Conservation (phyloP, 2,888 invertebrate species). For the Cephonodes hylas region DNA sequence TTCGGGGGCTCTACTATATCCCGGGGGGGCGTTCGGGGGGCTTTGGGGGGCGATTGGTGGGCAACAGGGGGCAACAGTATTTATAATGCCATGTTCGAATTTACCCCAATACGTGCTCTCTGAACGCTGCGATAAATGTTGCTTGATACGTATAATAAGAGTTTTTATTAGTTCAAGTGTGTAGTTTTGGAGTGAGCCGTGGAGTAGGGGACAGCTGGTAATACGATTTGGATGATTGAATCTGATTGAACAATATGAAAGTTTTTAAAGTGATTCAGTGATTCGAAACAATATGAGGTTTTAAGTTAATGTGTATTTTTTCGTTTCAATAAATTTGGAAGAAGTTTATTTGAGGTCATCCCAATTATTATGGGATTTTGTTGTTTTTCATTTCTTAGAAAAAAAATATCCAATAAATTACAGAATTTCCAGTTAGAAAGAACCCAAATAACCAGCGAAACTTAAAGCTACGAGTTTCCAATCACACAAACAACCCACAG, state of each 20-base stretch:
- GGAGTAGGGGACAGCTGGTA: neutral
- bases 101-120: constrained; percentile 50
- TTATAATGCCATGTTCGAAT: constrained; percentile 63
- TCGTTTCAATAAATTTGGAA: too few species aligned
- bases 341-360: too few species aligned
- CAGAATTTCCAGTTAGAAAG: too few species aligned
- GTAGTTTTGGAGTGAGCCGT: neutral
- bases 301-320: too few species aligned
- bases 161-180: neutral
- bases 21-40: constrained; percentile 32
- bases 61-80: constrained; percentile 61
- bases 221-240: neutral
- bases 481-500: too few species aligned
- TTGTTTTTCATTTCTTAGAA: too few species aligned
- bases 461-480: too few species aligned
- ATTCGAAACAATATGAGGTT: too few species aligned
- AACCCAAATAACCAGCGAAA: too few species aligned
- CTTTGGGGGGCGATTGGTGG: constrained; percentile 35
- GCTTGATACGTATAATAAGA: neutral
- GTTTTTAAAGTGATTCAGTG: too few species aligned
- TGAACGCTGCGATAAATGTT: neutral
- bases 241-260: neutral
- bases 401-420: too few species aligned
- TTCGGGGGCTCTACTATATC: constrained; percentile 41
- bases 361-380: too few species aligned